Evolutionary conservation across 2,113 vertebrate genomes (phyloP), one percentile per base, ranked within the genome.

Genomic region (Siniperca chuatsi): DNA sequence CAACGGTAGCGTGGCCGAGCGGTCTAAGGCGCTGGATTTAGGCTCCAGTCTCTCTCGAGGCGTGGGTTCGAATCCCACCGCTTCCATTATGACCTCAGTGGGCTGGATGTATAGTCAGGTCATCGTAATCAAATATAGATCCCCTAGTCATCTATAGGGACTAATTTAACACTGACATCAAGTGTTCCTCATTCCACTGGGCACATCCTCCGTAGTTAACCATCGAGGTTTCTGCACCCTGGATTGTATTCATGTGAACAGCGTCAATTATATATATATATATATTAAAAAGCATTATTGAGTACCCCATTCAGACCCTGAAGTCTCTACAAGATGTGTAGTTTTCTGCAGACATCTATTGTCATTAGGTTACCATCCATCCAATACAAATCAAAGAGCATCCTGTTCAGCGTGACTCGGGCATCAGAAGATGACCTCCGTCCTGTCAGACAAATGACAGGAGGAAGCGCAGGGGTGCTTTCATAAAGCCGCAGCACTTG

Each of bases 21-120:
- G 96, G 97, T 97, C 97, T 97, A 97, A 97, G 97, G 96, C 96
- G 97, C 95, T 96, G 91, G 94, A 97, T 96, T 52, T 96, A 85
- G 88, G 91, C 93, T 94, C 93, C 93, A 95, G 93, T 95, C 94
- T 94, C 94, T 93, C 40, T 54, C 58, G 87, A 82, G 87, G 75
- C 79, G 75, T 79, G 79, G 83, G 83, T 88, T 85, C 79, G 58
- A 88, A 88, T 71, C 87, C 79, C 70, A 79, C 79, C 70, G 76
- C 79, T 86, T 76, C 80, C 71, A 85, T 82, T 80, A 75, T 80
- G 29, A 20, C 3, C 12, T 2, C 2, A 29, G 2, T 29, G 29
- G 29, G 2, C 52, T 54, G 6, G 52, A 21, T 6, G 1, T 0
- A 8, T 54, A 54, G 21, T 54, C 46, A 48, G 7, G 21, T 52